Evolutionary conservation across 2,797 vertebrate species (phyloP), one percentile per base, ranked within the genome.

Genomic region (Linurgus olivaceus): DNA sequence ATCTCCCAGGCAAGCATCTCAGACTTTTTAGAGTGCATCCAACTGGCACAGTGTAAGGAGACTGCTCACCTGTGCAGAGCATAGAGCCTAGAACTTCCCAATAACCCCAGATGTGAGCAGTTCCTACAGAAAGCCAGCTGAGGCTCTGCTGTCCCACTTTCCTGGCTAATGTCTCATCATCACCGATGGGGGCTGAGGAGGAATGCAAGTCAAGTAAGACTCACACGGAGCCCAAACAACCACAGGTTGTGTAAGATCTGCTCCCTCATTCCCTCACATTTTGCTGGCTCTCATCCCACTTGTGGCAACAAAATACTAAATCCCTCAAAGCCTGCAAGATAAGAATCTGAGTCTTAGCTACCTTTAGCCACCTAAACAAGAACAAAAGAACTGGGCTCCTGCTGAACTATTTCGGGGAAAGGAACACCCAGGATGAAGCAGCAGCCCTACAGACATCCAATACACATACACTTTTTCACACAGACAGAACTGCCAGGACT

Each of bases 281-380:
- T 77, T 82, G 87, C 47, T 71, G 79, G 74, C 84, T 79, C 63
- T 57, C 67, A 55, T 48, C 48, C 55, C 67, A 85, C 71, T 81
- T 92, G 55, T n/a, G 19, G 44, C 55, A 91, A 87, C 48, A 44
- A 93, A 91, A 87, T 14, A 68, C 47, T 72, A 90, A 84, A 95
- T 84, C 74, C 74, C 74, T 75, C 54, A n/a, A 93, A 93, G 75
- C 25, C 74, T 82, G 52, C 59, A 29, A 77, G 76, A 67, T 84
- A 94, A 81, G 55, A 86, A 90, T 84, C 24, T 70, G 58, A 75
- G 51, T 62, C 79, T 57, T n/a, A 44, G 75, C 42, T 71, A 74
- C 81, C 54, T 86, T 78, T 54, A 87, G 67, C 37, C 47, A 89
- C 40, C 66, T 45, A 81, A 95, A 59, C 44, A 73, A 61, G 29